Evolutionary conservation across 2,797 vertebrate species (phyloP), one percentile per base, ranked within the genome.

Genomic region (Enteromius unitaeniatus): DNA sequence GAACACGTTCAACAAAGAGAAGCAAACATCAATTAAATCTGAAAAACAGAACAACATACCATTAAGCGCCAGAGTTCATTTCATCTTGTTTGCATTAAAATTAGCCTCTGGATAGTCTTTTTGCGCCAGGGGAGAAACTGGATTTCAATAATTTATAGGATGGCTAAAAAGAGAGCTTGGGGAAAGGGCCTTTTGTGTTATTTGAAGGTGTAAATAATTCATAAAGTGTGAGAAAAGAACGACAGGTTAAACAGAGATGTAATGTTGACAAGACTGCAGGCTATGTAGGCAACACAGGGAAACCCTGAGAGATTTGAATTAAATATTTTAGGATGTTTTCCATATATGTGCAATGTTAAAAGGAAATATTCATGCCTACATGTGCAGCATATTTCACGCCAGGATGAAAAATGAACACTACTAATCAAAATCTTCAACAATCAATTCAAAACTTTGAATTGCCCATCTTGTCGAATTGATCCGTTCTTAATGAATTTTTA

Each of bases 171-270:
- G 40, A 69, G 62, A 40, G 81, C 70, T 64, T 79, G 60, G 70
- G 65, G 34, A 51, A 74, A 81, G 65, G 72, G 55, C 79, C 79
- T 65, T 86, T 85, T 78, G 58, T 67, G 89, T 81, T 58, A 82
- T 82, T 85, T 77, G 84, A 78, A 53, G 9, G 40, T 82, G 74
- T 91, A 83, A 90, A 92, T 90, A 88, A 92, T 90, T 90, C 80
- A 90, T 62, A 51, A 34, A 68, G 70, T 78, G 83, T 78, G 86
- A 79, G 70, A 69, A 74, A 53, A 64, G 73, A 87, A 62, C 68
- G 47, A 73, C 78, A 87, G 64, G 37, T 78, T 88, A 88, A 85
- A 84, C 74, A 85, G 28, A 88, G 21, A 78, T 49, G 60, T 80
- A 85, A 85, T 60, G 64, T 69, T 62, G 79, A 83, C 47, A 40